Base-by-base conservation (phyloP, 2,113 vertebrate genomes). In the Vulpes ferrilata region DNA sequence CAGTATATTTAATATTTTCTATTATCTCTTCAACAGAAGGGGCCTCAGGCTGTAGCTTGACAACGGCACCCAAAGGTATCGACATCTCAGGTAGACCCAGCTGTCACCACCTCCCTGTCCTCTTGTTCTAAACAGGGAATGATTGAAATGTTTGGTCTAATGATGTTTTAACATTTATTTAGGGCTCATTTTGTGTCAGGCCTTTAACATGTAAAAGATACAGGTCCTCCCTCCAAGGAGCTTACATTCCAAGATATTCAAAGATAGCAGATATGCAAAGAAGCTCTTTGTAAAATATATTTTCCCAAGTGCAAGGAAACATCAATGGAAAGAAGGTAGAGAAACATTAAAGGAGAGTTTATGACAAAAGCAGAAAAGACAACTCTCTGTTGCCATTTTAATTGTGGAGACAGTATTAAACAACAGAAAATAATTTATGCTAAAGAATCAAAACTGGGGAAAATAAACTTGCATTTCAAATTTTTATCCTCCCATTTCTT, bases 11-110 rank as follows among this genome's bases (percentile, higher is more conserved):
- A 99, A 97, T 90, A 97, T 95, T 96, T 96, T 96, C 98, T 96
- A 97, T 98, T 98, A 76, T 98, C 96, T 97, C 96, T 98, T 97
- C 97, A 98, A 91, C 96, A 98, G 98, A 97, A 98, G 93, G 97
- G 95, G 98, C 99, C 98, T 98, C 98, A 96, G 99, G 99, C 98
- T 98, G 86, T 97, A 97, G 84, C 93, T 97, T 98, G 97, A 98
- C 98, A 98, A 98, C 97, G 97, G 96, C 57, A 98, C 98, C 97
- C 98, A 97, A 60, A 98, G 98, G 98, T 90, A 98, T 93, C n/a
- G 51, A 90, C 82, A 53, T 98, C 96, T 93, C 97, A 96, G 96
- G 97, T 62, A 98, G 94, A 87, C 95, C 96, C 97, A 98, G 98
- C 98, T 99, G 98, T 98, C 98, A 98, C 91, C 69, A 78, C 90